Conservation (phyloP, 2,888 invertebrate genomes). For the Erynnis tages region DNA sequence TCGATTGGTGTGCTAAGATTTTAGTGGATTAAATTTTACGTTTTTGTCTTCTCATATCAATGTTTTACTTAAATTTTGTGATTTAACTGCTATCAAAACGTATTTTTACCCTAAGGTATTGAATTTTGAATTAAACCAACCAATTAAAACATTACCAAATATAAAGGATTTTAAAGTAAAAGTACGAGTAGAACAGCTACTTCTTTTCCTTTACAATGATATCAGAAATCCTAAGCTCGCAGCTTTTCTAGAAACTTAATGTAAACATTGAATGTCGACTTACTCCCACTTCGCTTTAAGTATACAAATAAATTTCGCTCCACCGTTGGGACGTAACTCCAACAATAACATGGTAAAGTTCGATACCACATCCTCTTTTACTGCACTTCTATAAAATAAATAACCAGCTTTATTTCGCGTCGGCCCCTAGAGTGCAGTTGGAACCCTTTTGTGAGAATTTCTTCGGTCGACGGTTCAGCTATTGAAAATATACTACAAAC, state of each 20-base stretch:
- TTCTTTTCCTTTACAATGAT: too few relatives aligned
- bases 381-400: slow-evolving; percentile 54
- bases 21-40: neutral
- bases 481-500: slow-evolving; percentile 35
- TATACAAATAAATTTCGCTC: slow-evolving; percentile 23
- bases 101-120: too few relatives aligned
- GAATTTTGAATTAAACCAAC: too few relatives aligned
- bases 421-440: slow-evolving; percentile 36
- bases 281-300: slow-evolving; percentile 8
- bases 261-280: slow-evolving; percentile 10
- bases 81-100: too few relatives aligned
- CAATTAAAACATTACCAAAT: too few relatives aligned
- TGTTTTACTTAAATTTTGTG: too few relatives aligned
- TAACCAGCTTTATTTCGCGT: slow-evolving; percentile 47
- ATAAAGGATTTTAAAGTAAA: too few relatives aligned
- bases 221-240: too few relatives aligned
- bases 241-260: neutral
- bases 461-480: slow-evolving; percentile 35
- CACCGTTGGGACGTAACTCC: slow-evolving; percentile 24
- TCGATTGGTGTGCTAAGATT: neutral
- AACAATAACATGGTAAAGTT: slow-evolving; percentile 47
- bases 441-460: slow-evolving; percentile 40
- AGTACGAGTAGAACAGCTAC: too few relatives aligned
- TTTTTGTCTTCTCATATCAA: too few relatives aligned
- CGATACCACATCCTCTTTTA: slow-evolving; percentile 46